Evolutionary conservation across 2,113 vertebrate genomes (phyloP), one percentile per base, ranked within the genome.

Genomic region (Triplophysa siluroides): DNA sequence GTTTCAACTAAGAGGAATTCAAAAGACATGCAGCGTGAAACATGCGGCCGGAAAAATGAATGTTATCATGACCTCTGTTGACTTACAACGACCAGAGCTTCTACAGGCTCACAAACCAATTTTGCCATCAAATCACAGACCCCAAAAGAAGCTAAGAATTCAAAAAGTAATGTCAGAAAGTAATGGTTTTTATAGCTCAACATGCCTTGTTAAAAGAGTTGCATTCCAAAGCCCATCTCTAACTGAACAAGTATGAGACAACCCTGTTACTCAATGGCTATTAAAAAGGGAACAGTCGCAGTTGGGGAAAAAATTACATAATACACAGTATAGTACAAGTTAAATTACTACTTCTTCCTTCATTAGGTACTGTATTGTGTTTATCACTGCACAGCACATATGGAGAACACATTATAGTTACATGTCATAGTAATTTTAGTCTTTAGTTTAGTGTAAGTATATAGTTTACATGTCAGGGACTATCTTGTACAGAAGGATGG

Each of bases 221-320:
- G 45, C 41, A 45, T 73, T 24, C 26, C n/a, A 43, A 73, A 73
- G 54, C 7, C 19, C 5, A 72, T 72, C 26, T 21, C 8, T 24
- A 43, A n/a, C 16, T n/a, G 41, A 60, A 71, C 52, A 47, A 41
- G 29, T 60, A 33, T 74, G 69, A 16, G 54, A 74, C 71, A 74
- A 41, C 29, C 16, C 69, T 58, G 69, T 72, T 73, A 8, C 58
- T 61, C 71, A 61, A 41, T 43, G 33, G 14, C 71, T 61, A 73
- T 61, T 23, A 24, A 23, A 74, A 74, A 73, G 60, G 2, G 0
- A 41, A 16, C 7, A 8, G 16, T 23, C 43, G 24, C 10, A n/a
- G 33, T 58, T 26, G 14, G 8, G 3, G 18, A 12, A 38, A 72
- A 58, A 69, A 69, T 69, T 10, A 24, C 41, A 10, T 13, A 56